Percentiles rank a stretch among this genome's conserved stretches.
Conservation (phyloP, 2,113 vertebrate genomes). For the Syrmaticus mikado region DNA sequence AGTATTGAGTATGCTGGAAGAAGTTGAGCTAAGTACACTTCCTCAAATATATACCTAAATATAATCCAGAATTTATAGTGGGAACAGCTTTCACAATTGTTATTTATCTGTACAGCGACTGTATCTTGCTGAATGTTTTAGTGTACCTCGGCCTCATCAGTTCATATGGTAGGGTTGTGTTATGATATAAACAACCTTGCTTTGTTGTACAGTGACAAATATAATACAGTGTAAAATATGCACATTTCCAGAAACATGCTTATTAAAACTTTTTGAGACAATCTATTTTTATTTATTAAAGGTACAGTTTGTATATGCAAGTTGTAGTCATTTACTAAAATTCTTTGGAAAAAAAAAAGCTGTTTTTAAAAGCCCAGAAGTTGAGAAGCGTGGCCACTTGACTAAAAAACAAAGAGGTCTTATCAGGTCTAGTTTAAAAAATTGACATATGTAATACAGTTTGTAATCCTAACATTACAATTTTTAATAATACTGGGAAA, state of each 20-base stretch:
- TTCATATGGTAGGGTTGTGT: not conserved
- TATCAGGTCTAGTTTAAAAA: not conserved
- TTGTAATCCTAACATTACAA: not conserved
- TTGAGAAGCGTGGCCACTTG: not conserved
- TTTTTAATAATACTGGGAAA: not conserved
- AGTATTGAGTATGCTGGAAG: not conserved
- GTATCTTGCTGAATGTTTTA: not conserved
- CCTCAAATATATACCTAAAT: not conserved
- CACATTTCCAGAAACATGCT: not conserved
- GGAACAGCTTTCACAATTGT: not conserved
- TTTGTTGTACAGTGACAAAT: not conserved
- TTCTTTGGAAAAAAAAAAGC: not conserved
- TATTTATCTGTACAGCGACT: not conserved
- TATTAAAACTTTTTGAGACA: not conserved
- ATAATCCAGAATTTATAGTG: not conserved
- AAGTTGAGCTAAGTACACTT: not conserved
- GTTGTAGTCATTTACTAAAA: not conserved
- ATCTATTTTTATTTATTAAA: not conserved
- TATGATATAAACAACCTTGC: not conserved
- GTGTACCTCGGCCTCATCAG: not conserved
- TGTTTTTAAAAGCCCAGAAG: not conserved
- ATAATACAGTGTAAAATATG: not conserved
- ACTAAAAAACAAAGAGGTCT: not conserved
- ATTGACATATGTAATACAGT: not conserved
- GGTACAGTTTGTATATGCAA: fast-evolving